Conservation (phyloP, 2,888 invertebrate species). For the Aspidapion aeneum region DNA sequence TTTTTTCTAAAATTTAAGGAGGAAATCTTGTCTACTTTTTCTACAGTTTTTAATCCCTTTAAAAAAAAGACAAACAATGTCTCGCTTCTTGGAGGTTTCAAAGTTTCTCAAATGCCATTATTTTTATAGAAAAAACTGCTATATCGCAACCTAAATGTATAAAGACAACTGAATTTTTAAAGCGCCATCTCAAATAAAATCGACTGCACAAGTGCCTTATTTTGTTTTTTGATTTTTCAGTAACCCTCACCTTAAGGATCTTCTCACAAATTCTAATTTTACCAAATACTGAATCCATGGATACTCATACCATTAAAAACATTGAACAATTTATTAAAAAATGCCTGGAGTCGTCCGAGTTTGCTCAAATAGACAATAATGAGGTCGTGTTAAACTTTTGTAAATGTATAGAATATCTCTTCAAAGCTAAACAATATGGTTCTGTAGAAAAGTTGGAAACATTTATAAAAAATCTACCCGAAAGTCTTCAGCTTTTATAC, state of each 20-base stretch:
- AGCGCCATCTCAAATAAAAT: too few species aligned
- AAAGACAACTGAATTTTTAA: too few species aligned
- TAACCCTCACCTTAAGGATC: slow-evolving; percentile 13
- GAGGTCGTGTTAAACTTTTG: slow-evolving; percentile 27
- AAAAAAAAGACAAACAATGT: too few species aligned
- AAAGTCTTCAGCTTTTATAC: slow-evolving; percentile 24
- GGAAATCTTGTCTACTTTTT: too few species aligned
- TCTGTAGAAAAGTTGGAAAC: slow-evolving; percentile 23
- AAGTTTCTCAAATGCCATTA: too few species aligned
- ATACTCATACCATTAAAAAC: not conserved
- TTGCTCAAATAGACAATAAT: not conserved
- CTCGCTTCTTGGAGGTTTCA: too few species aligned
- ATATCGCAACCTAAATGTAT: too few species aligned
- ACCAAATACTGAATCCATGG: not conserved
- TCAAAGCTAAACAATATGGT: slow-evolving; percentile 29
- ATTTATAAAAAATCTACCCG: slow-evolving; percentile 20
- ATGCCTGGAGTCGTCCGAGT: not conserved
- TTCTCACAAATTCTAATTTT: slow-evolving; percentile 11
- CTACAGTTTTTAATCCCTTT: too few species aligned
- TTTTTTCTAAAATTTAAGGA: too few species aligned
- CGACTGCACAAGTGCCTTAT: too few species aligned
- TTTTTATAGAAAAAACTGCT: too few species aligned
- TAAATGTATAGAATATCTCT: slow-evolving; percentile 28
- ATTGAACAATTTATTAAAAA: not conserved
- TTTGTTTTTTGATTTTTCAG: too few species aligned